These are phyloP conservation scores for Perccottus glenii DNA, from an alignment of 2,113 vertebrate genomes.

Conservation along the genomic window DNA sequence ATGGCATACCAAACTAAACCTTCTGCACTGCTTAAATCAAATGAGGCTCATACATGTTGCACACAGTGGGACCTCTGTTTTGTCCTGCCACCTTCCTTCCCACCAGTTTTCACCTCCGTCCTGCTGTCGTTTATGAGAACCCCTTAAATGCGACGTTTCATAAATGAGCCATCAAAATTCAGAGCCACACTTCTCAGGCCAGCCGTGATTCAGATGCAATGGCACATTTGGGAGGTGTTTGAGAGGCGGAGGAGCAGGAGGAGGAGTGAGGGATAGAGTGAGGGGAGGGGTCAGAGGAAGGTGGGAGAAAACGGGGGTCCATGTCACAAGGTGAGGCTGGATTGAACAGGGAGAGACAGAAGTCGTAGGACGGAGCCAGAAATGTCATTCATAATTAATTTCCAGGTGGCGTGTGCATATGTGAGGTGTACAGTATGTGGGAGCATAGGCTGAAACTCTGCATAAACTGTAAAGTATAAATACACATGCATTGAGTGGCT, in stretches of 20 bases:
- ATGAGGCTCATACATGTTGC: neutral
- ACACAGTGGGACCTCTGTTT: slow-evolving; percentile 3
- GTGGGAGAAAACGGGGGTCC: slow-evolving; percentile 27
- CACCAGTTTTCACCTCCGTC: neutral
- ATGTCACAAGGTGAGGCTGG: slow-evolving; percentile 35
- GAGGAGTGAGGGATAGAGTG: slow-evolving; percentile 13
- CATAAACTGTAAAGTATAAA: neutral
- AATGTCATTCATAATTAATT: slow-evolving; percentile 47
- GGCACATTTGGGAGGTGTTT: slow-evolving; percentile 4
- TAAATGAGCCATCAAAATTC: slow-evolving; percentile 42
- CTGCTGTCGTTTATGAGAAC: neutral
- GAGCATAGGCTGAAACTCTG: neutral
- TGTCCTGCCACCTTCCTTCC: neutral
- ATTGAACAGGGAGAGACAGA: neutral
- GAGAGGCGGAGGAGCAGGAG: neutral
- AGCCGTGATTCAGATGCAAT: slow-evolving; percentile 29
- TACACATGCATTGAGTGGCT: too few relatives aligned
- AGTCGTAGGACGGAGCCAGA: too few relatives aligned
- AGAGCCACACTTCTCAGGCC: slow-evolving; percentile 22
- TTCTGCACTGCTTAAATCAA: neutral
- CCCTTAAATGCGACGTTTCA: slow-evolving; percentile 3
- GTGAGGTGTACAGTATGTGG: neutral
- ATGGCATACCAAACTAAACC: neutral
- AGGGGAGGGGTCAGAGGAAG: slow-evolving; percentile 26
- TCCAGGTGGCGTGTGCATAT: slow-evolving; percentile 19